Evolutionary conservation across 2,797 vertebrate species (phyloP).

Genomic region (Melanotaenia pygmaea): DNA sequence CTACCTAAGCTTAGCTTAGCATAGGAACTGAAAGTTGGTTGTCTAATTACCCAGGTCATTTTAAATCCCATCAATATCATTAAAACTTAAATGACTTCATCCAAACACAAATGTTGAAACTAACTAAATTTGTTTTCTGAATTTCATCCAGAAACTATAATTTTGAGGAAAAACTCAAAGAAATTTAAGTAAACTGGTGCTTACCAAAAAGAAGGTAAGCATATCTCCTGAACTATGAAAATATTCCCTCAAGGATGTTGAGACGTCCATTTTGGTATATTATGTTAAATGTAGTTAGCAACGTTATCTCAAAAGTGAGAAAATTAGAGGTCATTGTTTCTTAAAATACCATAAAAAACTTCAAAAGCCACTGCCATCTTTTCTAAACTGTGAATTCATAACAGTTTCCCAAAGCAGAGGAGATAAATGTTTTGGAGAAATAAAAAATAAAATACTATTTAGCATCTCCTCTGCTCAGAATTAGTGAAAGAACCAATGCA

Average conservation of each 20-base stretch:
- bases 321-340: neutral
- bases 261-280: neutral
- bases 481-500: neutral
- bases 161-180: neutral
- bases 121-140: neutral
- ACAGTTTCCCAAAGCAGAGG: neutral
- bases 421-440: neutral
- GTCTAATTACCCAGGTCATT: neutral
- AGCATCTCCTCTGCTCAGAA: neutral
- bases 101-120: neutral
- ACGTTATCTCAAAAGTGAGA: slow-evolving; percentile 7
- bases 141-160: neutral
- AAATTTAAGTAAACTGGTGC: neutral
- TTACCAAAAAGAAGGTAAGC: neutral
- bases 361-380: no score
- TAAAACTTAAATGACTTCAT: neutral
- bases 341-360: slow-evolving; percentile 3
- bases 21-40: slow-evolving; percentile 1
- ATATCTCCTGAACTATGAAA: neutral
- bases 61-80: neutral
- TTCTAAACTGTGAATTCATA: no score
- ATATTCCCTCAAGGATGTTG: neutral
- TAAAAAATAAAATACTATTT: neutral
- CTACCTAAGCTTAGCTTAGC: slow-evolving; percentile 9
- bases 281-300: neutral